A percentile compares a stretch with the other conserved stretches of the same genome.
Conservation (phyloP, 2,888 invertebrate genomes). For the Polydrusus cervinus region DNA sequence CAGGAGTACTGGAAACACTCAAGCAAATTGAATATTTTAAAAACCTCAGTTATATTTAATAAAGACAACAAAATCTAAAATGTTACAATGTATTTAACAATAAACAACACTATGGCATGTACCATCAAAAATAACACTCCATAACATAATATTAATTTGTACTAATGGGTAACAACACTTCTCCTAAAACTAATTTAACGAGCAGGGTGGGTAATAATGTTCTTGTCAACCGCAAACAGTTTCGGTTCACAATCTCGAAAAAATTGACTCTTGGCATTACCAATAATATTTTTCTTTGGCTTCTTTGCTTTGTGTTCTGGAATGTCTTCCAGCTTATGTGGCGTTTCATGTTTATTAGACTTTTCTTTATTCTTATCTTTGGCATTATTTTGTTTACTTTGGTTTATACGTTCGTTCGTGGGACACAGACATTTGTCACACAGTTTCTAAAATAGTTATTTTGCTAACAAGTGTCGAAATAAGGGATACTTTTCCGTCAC, state of each 20-base stretch:
- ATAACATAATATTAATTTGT: not conserved
- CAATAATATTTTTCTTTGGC: not conserved
- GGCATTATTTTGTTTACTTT: not conserved
- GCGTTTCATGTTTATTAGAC: not conserved
- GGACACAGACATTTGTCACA: conserved; percentile 36
- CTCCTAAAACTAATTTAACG: conserved; percentile 17
- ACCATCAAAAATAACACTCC: too few relatives aligned
- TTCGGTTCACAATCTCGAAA: conserved; percentile 19
- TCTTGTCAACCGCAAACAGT: conserved; percentile 10
- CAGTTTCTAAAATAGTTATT: not conserved
- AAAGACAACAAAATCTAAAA: too few relatives aligned
- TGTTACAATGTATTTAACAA: too few relatives aligned
- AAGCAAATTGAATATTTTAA: too few relatives aligned
- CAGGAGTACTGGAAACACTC: too few relatives aligned
- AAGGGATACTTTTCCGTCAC: too few relatives aligned
- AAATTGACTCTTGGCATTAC: not conserved
- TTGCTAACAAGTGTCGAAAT: too few relatives aligned
- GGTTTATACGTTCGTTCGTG: not conserved
- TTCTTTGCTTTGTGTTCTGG: conserved; percentile 9
- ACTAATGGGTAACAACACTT: conserved; percentile 15
- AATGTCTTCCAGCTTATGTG: conserved; percentile 1
- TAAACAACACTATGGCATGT: too few relatives aligned
- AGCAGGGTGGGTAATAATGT: not conserved
- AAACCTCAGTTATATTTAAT: too few relatives aligned
- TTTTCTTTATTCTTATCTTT: not conserved